Conservation (phyloP, 2,113 vertebrate species). For the Chelonoidis abingdonii region DNA sequence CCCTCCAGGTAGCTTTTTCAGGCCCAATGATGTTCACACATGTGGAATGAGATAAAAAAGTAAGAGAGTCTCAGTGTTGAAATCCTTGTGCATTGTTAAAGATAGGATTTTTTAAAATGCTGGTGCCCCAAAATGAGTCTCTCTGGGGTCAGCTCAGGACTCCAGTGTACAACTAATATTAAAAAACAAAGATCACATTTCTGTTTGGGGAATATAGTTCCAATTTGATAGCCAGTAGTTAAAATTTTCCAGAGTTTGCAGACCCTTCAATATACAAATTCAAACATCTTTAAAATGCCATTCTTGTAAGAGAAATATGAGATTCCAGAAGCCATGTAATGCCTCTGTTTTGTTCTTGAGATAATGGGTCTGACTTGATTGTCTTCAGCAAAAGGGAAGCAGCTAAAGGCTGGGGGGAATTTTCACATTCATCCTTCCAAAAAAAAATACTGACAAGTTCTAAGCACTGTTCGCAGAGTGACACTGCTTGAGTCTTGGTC, state of each 20-base stretch:
- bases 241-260: slow-evolving; percentile 43
- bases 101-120: neutral
- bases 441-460: slow-evolving; percentile 55
- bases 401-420: slow-evolving; percentile 28
- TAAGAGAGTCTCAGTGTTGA: neutral
- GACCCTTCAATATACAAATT: slow-evolving; percentile 52
- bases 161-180: slow-evolving; percentile 30
- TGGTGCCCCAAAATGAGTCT: neutral
- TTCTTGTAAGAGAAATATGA: slow-evolving; percentile 7
- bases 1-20: slow-evolving; percentile 3
- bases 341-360: slow-evolving; percentile 25
- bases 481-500: neutral
- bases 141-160: neutral
- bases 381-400: slow-evolving; percentile 76
- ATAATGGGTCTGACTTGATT: slow-evolving; percentile 37
- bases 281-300: neutral
- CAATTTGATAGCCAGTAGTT: slow-evolving; percentile 53
- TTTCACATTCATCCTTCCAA: slow-evolving; percentile 72
- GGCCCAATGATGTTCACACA: neutral
- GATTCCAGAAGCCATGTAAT: slow-evolving; percentile 42
- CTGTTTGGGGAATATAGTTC: neutral
- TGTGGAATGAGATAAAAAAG: slow-evolving; percentile 21
- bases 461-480: slow-evolving; percentile 39
- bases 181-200: slow-evolving; percentile 63
- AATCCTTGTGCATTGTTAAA: slow-evolving; percentile 51